phyloP scores from a whole-genome alignment of 2,113 vertebrate genomes.

The Xiphophorus couchianus region DNA sequence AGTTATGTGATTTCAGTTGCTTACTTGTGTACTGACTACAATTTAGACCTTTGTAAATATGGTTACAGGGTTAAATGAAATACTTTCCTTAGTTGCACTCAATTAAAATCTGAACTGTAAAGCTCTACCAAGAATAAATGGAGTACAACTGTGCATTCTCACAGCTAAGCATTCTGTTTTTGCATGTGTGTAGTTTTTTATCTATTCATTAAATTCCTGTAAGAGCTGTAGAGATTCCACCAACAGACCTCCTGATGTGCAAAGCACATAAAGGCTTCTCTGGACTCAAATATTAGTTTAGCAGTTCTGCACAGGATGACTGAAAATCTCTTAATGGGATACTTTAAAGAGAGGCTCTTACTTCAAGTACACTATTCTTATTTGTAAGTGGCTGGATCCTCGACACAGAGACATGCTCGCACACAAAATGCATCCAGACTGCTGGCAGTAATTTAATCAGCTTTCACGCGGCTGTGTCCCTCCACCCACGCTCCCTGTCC shows the following conservation, averaged over 20 bases:
- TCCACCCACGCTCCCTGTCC: slow-evolving; percentile 10
- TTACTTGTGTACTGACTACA: not conserved
- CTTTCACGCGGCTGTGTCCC: slow-evolving; percentile 24
- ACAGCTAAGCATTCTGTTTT: not conserved
- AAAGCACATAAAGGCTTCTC: not conserved
- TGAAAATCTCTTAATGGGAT: slow-evolving; percentile 20
- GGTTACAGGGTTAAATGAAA: not conserved
- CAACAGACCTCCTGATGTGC: slow-evolving; percentile 3
- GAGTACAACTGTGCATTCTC: not conserved
- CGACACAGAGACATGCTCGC: not conserved
- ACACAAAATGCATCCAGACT: slow-evolving; percentile 5
- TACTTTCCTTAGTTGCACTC: not conserved
- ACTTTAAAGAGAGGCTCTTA: not conserved
- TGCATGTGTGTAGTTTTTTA: not conserved
- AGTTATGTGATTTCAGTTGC: not conserved
- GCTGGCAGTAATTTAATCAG: slow-evolving; percentile 32
- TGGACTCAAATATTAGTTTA: not conserved
- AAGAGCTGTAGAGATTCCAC: not conserved
- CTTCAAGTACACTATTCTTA: not conserved
- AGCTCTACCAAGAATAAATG: not conserved
- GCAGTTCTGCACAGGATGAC: not conserved
- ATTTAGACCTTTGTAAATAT: not conserved
- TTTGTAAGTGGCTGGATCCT: not conserved
- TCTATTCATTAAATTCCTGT: slow-evolving; percentile 19
- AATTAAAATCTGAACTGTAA: not conserved